Percentiles rank a stretch among this genome's conserved stretches.
Conservation (phyloP, 2,797 vertebrate genomes). For the Monodelphis domestica region DNA sequence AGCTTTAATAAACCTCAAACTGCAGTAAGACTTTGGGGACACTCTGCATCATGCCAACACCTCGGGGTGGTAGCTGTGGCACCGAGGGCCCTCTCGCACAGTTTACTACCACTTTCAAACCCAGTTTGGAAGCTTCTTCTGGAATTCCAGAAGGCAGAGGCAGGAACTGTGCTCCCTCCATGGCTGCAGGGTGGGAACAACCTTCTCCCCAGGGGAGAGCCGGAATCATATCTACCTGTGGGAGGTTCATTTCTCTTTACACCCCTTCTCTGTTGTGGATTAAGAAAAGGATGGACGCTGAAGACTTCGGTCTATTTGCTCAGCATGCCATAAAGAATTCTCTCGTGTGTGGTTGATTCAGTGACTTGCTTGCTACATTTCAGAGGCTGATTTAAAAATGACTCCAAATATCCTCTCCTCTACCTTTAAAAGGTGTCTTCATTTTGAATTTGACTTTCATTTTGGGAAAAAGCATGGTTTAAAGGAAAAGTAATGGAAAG, state of each 20-base stretch:
- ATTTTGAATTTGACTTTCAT: neutral
- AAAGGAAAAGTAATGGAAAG: neutral
- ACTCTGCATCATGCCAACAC: neutral
- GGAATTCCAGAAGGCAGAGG: neutral
- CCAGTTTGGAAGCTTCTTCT: neutral
- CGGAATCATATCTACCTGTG: neutral
- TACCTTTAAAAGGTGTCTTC: constrained; percentile 12
- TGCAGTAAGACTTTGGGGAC: neutral
- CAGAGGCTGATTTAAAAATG: constrained; percentile 23
- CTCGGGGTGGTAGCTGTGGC: neutral
- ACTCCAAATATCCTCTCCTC: constrained; percentile 1
- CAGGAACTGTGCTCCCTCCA: neutral
- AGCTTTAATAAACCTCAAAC: neutral
- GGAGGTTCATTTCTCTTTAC: neutral
- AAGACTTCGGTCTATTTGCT: constrained; percentile 28
- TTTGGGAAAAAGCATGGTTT: neutral
- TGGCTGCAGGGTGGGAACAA: neutral
- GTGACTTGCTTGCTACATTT: constrained; percentile 14
- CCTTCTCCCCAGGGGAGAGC: neutral
- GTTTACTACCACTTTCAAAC: neutral
- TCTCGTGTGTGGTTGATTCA: neutral
- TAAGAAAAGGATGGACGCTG: constrained; percentile 15
- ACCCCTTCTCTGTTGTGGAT: constrained; percentile 9
- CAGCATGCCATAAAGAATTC: constrained; percentile 34
- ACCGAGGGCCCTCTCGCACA: neutral